Base-by-base conservation (phyloP, 1,140 invertebrate species). In the Ephestia elutella region DNA sequence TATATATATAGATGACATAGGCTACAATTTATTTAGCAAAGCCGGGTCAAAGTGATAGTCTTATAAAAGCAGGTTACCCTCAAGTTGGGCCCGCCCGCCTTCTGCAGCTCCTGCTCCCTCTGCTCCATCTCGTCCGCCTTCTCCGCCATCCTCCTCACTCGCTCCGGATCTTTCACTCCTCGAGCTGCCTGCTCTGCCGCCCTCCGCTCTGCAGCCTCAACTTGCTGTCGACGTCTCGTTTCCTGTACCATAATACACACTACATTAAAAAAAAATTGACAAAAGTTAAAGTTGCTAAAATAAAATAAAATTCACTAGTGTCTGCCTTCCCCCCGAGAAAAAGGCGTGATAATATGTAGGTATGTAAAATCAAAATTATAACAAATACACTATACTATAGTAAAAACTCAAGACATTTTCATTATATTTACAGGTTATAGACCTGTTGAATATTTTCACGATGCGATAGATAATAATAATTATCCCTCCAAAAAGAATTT, bases 151-250 rank as follows among this genome's bases (percentile, higher is more conserved):
- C 89, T 73, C 60, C 83, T 87, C 3, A 92, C 73, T 25, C 75
- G 82, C 58, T 90, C 89, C 0, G 90, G 88, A 75, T 92, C 90
- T 75, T 91, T 91, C 0, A 93, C 82, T 0, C 92, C 92, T n/a
- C 91, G 79, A 1, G 72, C 70, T n/a, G 91, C 91, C 60, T 89
- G 82, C 60, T 91, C 88, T 38, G 81, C 73, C 0, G 87, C 74
- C 18, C 92, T 76, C 21, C 84, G 86, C 68, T 92, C 91, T 2
- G 91, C 92, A 7, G 92, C 92, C 64, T 91, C 91, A 3, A 90
- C 87, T 62, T 90, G 86, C 69, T 92, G 90, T n/a, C 88, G 78
- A 38, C 92, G 78, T 62, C 90, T 82, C 7, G 90, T 91, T 74
- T 91, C 91, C 91, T 92, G 20, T 53, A 44, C 13, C 25, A n/a